phyloP scores from a whole-genome alignment of 2,888 invertebrate genomes.

The Electrophaes corylata region DNA sequence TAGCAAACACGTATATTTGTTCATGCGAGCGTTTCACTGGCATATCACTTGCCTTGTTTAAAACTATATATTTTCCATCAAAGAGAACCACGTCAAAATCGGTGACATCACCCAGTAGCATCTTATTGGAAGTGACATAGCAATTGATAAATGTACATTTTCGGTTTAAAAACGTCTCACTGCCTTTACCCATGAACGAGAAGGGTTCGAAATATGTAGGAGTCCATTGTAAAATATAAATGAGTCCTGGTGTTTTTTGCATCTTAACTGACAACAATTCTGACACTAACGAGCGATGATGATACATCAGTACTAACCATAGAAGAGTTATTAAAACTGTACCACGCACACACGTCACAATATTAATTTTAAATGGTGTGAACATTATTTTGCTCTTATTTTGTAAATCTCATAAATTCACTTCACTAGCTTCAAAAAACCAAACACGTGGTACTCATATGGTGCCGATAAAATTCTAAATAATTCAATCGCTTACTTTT shows the following conservation, averaged over 20 bases:
- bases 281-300: not conserved
- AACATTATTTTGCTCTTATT: not conserved
- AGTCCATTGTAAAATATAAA: slow-evolving; percentile 51
- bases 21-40: slow-evolving; percentile 49
- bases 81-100: slow-evolving; percentile 62
- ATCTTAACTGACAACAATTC: not conserved
- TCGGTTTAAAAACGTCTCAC: slow-evolving; percentile 49
- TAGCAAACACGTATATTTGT: slow-evolving; percentile 60
- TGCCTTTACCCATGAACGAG: slow-evolving; percentile 47
- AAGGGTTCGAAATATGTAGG: slow-evolving; percentile 47
- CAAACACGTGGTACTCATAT: not conserved
- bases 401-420: not conserved
- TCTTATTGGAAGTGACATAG: slow-evolving; percentile 53
- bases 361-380: not conserved
- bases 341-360: slow-evolving; percentile 2
- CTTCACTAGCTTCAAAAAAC: not conserved
- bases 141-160: slow-evolving; percentile 61
- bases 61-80: slow-evolving; percentile 51
- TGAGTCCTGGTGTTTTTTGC: slow-evolving; percentile 5
- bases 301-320: not conserved
- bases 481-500: not conserved
- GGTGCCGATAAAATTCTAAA: not conserved
- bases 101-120: slow-evolving; percentile 44
- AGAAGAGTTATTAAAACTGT: not conserved
- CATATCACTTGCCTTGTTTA: slow-evolving; percentile 22